Percentiles rank a stretch among this genome's conserved stretches.
These are phyloP conservation scores for Scrobipalpa costella DNA, from an alignment of 2,888 invertebrate species.

Conservation along the genomic window DNA sequence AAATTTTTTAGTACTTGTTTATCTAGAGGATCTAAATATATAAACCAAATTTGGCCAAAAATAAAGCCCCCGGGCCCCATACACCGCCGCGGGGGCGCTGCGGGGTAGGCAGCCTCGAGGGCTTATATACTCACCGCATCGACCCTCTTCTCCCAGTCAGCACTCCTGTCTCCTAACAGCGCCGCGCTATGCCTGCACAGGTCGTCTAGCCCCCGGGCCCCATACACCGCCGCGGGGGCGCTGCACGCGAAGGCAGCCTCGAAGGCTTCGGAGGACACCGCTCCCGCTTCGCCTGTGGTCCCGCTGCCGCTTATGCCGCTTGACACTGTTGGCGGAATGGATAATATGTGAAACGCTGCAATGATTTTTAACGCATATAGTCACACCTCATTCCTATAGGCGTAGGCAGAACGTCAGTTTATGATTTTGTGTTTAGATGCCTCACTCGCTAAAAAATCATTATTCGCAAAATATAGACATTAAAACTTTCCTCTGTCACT, in stretches of 20 bases:
- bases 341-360: too few relatives aligned
- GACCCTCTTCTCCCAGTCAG: constrained; percentile 97
- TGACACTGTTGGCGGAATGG: constrained; percentile 49
- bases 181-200: constrained; percentile 87
- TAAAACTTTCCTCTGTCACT: too few relatives aligned
- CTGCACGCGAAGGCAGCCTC: constrained; percentile 91
- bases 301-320: constrained; percentile 46
- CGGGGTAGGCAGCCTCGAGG: constrained; percentile 93
- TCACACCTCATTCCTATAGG: too few relatives aligned
- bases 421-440: too few relatives aligned
- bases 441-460: too few relatives aligned
- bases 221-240: constrained; percentile 91
- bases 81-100: constrained; percentile 90
- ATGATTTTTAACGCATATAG: too few relatives aligned
- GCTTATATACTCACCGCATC: constrained; percentile 87
- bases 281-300: constrained; percentile 86
- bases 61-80: constrained; percentile 91
- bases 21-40: too few relatives aligned
- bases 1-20: too few relatives aligned
- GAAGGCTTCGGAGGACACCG: constrained; percentile 94
- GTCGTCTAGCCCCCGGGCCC: constrained; percentile 91
- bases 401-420: too few relatives aligned
- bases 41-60: too few relatives aligned
- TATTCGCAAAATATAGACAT: too few relatives aligned
- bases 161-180: constrained; percentile 88